Percentiles rank a stretch among this genome's conserved stretches.
Evolutionary conservation across 2,888 invertebrate genomes (phyloP).

Genomic region (Odontomyia ornata): DNA sequence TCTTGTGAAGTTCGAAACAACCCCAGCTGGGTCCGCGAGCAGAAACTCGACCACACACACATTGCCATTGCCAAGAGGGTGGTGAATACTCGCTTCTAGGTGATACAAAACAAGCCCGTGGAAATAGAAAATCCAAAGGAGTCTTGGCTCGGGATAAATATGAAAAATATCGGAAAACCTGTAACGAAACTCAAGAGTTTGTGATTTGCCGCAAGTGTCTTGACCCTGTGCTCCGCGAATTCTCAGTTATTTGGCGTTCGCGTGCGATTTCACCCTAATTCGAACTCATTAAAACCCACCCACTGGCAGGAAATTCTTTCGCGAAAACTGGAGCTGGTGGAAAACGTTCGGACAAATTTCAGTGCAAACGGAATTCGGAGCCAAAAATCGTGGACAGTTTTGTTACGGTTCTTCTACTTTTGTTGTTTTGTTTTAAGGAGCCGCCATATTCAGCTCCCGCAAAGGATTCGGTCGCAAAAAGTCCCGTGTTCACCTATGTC

Average conservation of each 20-base stretch:
- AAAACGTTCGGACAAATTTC: constrained; percentile 25
- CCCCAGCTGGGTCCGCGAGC: constrained; percentile 18
- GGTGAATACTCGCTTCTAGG: constrained; percentile 40
- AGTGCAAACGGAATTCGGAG: background rate
- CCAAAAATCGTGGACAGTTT: constrained; percentile 11
- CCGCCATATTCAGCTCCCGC: too few species aligned
- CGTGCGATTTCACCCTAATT: background rate
- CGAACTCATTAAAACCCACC: constrained; percentile 33
- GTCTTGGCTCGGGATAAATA: constrained; percentile 20
- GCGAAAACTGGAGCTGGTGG: constrained; percentile 4
- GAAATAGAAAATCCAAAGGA: constrained; percentile 12
- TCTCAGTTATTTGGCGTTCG: background rate
- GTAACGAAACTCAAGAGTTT: constrained; percentile 33
- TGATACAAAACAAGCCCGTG: constrained; percentile 30
- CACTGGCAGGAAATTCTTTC: constrained; percentile 18
- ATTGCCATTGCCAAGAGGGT: constrained; percentile 30
- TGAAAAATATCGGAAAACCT: constrained; percentile 26
- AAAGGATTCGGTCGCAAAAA: too few species aligned
- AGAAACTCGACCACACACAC: constrained; percentile 13
- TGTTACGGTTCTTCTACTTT: background rate
- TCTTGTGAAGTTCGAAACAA: constrained; percentile 33
- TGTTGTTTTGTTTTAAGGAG: background rate
- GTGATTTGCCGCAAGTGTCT: constrained; percentile 39
- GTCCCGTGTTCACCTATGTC: background rate
- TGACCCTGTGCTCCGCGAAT: background rate